phyloP scores from a whole-genome alignment of 2,888 invertebrate species.

The Habrosyne pyritoides region DNA sequence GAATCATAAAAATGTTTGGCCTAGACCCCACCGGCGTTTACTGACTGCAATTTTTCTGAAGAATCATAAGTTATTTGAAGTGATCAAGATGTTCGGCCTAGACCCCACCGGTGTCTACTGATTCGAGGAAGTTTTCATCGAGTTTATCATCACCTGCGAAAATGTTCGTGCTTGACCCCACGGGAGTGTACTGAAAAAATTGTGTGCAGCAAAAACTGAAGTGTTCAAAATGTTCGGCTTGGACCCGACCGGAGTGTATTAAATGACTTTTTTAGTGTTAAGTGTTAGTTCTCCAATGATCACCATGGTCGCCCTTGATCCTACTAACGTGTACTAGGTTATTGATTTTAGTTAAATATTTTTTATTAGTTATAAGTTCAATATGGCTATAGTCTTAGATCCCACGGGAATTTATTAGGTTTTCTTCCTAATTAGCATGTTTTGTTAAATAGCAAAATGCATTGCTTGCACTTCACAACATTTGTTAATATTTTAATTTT shows the following conservation, averaged over 20 bases:
- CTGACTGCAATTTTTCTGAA: slow-evolving; percentile 37
- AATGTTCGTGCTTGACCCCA: slow-evolving; percentile 75
- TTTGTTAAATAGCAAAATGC: slow-evolving; percentile 7
- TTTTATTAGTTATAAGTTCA: slow-evolving; percentile 37
- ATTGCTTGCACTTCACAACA: slow-evolving; percentile 12
- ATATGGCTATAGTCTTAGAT: slow-evolving; percentile 64
- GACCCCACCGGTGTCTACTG: slow-evolving; percentile 71
- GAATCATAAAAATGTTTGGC: slow-evolving; percentile 54
- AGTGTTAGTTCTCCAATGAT: slow-evolving; percentile 29
- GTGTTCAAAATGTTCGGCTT: slow-evolving; percentile 59
- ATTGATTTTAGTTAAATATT: slow-evolving; percentile 32
- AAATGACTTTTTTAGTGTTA: slow-evolving; percentile 48
- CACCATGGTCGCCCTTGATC: slow-evolving; percentile 53
- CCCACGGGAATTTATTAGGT: slow-evolving; percentile 66
- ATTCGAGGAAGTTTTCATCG: slow-evolving; percentile 27
- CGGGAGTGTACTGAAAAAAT: slow-evolving; percentile 71
- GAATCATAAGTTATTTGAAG: slow-evolving; percentile 16
- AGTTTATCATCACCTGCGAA: slow-evolving; percentile 35
- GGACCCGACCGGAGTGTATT: slow-evolving; percentile 62
- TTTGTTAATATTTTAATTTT: slow-evolving; percentile 16
- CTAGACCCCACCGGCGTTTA: slow-evolving; percentile 75
- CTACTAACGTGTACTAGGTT: slow-evolving; percentile 62
- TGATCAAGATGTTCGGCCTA: slow-evolving; percentile 66
- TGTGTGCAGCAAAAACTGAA: slow-evolving; percentile 37
- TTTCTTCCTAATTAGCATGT: slow-evolving; percentile 20